Evolutionary conservation across 1,140 invertebrate genomes (phyloP).

Genomic region (Drosophila navojoa): DNA sequence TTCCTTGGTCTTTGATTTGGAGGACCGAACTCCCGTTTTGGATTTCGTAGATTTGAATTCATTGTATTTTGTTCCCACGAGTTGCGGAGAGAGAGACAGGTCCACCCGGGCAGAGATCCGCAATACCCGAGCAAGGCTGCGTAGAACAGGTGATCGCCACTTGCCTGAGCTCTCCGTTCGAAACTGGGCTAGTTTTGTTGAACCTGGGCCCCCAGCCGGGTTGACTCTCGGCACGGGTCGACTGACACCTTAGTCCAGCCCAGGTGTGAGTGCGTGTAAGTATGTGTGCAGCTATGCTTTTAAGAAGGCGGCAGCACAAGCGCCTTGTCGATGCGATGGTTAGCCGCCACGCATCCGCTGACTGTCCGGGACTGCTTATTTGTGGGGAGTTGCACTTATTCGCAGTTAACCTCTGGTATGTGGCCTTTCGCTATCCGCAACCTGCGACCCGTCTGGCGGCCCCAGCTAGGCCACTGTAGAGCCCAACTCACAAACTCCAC

Average conservation of each 20-base stretch:
- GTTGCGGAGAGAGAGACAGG: conserved; percentile 13
- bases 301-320: conserved; percentile 12
- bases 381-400: conserved; percentile 14
- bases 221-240: conserved; percentile 39
- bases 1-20: conserved; percentile 10
- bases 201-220: conserved; percentile 34
- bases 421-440: conserved; percentile 39
- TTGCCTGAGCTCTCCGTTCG: conserved; percentile 33
- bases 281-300: neutral
- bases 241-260: conserved; percentile 38
- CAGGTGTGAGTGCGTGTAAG: conserved; percentile 7
- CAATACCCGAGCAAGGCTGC: conserved; percentile 25
- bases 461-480: conserved; percentile 32
- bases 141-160: conserved; percentile 31
- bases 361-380: conserved; percentile 35
- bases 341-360: conserved; percentile 16
- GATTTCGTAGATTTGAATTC: conserved; percentile 16
- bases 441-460: conserved; percentile 37
- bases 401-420: conserved; percentile 27
- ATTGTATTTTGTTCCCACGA: conserved; percentile 32
- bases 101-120: conserved; percentile 37
- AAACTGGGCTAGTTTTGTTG: conserved; percentile 32
- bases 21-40: conserved; percentile 12
- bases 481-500: conserved; percentile 24
- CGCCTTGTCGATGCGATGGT: conserved; percentile 7